Conservation (phyloP, 2,113 vertebrate genomes). For the Hydrochoerus hydrochaeris region DNA sequence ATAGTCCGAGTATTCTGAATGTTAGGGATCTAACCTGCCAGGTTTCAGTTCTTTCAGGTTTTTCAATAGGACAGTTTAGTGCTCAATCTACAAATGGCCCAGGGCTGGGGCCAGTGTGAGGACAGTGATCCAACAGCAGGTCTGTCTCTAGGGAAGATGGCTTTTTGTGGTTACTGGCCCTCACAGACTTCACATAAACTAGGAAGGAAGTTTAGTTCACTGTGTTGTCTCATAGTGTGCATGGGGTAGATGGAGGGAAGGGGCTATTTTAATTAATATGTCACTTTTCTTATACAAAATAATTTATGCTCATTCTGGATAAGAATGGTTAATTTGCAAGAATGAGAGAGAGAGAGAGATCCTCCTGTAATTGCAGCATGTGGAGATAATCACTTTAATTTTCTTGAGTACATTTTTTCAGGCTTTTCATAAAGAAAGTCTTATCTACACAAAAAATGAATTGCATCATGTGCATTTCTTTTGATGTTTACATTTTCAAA, state of each 20-base stretch:
- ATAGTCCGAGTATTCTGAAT: background rate
- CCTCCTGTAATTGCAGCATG: background rate
- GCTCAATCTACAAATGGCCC: background rate
- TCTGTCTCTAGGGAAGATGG: background rate
- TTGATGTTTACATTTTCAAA: constrained; percentile 36
- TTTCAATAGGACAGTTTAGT: background rate
- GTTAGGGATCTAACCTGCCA: background rate
- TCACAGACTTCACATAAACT: background rate
- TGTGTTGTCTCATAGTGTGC: background rate
- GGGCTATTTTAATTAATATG: background rate
- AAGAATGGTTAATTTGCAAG: background rate
- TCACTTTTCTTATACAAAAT: background rate
- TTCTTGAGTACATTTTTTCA: constrained; percentile 23
- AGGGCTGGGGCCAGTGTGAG: background rate
- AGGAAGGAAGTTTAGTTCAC: background rate
- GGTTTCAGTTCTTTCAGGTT: background rate
- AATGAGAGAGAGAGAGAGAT: background rate
- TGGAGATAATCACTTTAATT: constrained; percentile 2
- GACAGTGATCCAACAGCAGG: background rate
- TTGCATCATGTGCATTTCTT: background rate
- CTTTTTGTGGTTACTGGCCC: too few species aligned
- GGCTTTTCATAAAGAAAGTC: constrained; percentile 4
- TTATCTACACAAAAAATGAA: background rate
- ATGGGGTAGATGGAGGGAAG: background rate
- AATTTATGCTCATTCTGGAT: background rate